These are phyloP conservation scores for Drosophila bocki DNA, from an alignment of 1,140 invertebrate genomes.

Conservation along the genomic window DNA sequence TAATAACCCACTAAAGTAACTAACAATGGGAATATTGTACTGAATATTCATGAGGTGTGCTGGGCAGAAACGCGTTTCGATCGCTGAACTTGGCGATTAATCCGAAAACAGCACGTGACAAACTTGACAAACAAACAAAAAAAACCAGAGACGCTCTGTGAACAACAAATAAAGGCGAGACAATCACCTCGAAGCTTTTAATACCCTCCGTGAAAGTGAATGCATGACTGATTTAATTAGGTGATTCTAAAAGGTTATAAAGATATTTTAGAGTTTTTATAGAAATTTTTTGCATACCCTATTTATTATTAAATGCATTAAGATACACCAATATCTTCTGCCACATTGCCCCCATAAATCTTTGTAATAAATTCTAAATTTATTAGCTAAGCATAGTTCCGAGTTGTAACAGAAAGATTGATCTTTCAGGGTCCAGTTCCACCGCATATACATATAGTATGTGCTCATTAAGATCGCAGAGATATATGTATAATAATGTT, in stretches of 20 bases:
- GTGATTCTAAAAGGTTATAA: background rate
- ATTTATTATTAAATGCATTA: background rate
- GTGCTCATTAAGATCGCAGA: constrained; percentile 4
- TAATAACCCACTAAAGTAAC: background rate
- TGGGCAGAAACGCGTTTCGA: constrained; percentile 27
- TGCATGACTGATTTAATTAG: constrained; percentile 2
- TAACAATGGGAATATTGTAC: constrained; percentile 18
- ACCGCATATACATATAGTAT: constrained; percentile 2
- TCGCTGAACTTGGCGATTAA: constrained; percentile 37
- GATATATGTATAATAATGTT: constrained; percentile 10
- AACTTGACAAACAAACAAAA: constrained; percentile 33
- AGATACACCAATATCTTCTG: background rate
- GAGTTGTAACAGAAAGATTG: constrained; percentile 3
- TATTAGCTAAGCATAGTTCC: background rate
- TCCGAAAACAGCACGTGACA: constrained; percentile 53
- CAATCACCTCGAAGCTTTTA: constrained; percentile 20
- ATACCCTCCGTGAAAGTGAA: constrained; percentile 40
- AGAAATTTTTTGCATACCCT: too few relatives aligned
- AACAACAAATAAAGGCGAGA: constrained; percentile 21
- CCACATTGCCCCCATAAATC: constrained; percentile 12
- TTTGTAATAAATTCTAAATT: too few relatives aligned
- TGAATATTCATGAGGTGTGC: constrained; percentile 25
- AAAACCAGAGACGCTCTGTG: constrained; percentile 8
- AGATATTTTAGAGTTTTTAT: too few relatives aligned
- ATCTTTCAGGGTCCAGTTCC: background rate